Conservation (phyloP, 2,113 vertebrate species). For the Nothobranchius kuhntae region DNA sequence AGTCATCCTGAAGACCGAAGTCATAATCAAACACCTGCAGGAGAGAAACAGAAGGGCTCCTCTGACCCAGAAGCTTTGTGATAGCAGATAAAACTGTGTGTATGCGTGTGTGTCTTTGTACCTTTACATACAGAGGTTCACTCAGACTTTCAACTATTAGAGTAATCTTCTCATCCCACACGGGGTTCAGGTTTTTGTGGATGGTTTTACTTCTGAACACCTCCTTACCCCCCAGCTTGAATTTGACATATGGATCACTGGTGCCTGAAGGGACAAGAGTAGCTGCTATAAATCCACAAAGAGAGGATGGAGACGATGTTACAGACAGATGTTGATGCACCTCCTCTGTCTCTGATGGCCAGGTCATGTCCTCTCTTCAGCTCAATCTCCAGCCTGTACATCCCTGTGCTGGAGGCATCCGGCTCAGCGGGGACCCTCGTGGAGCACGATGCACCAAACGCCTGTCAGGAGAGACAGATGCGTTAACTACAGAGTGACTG, state of each 20-base stretch:
- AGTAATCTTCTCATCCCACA: slow-evolving; percentile 89
- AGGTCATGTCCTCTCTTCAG: slow-evolving; percentile 88
- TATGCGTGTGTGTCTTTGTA: slow-evolving; percentile 43
- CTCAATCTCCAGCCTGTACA: slow-evolving; percentile 90
- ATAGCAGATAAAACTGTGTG: neutral
- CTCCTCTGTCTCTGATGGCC: slow-evolving; percentile 89
- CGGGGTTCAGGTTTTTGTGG: slow-evolving; percentile 94
- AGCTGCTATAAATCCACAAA: slow-evolving; percentile 8
- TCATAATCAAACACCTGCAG: slow-evolving; percentile 96
- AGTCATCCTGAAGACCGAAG: slow-evolving; percentile 96
- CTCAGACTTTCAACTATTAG: slow-evolving; percentile 82
- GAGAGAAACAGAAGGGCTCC: neutral
- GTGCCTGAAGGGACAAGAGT: slow-evolving; percentile 77
- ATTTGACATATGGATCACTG: slow-evolving; percentile 96
- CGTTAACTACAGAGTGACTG: neutral
- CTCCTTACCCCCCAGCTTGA: slow-evolving; percentile 91
- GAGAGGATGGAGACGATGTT: neutral
- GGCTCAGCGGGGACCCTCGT: slow-evolving; percentile 73
- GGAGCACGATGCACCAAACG: slow-evolving; percentile 54
- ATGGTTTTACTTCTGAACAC: slow-evolving; percentile 94
- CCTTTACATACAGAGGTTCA: slow-evolving; percentile 92
- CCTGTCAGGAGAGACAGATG: slow-evolving; percentile 58
- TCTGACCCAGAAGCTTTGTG: neutral
- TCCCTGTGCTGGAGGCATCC: slow-evolving; percentile 67
- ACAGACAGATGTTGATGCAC: slow-evolving; percentile 54